Evolutionary conservation across 2,113 vertebrate species (phyloP), one percentile per base, ranked within the genome.

Genomic region (Calypte anna): DNA sequence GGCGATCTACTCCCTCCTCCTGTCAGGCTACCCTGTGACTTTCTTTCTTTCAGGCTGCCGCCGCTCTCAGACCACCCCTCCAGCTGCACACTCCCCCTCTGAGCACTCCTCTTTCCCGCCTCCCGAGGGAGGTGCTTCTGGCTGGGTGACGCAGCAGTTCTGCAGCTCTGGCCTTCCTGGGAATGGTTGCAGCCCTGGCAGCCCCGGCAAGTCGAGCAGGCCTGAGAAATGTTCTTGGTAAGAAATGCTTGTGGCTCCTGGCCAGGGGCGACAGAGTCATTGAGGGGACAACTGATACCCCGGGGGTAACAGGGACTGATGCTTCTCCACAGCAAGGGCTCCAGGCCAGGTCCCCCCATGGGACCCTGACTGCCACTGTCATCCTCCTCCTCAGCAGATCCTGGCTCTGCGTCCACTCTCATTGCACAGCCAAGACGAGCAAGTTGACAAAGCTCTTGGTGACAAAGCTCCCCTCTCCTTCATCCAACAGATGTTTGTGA

Each of bases 201-300:
- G 12, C 4, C 12, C 25, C 14, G 3, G 3, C 4, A 4, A 9
- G 30, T 1, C 31, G 14, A 2, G 6, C 0, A 1, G 0, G 3
- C 11, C 9, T 8, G 7, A 3, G 3, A 22, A 18, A 7, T 57
- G 8, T 50, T 78, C 57, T 9, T 1, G 79, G 88, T 90, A 83
- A 70, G 80, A 50, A 43, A 21, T 12, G 36, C 17, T 17, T 55
- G 31, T 0, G 6, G 9, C 43, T 76, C 16, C 55, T 14, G 62
- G n/a, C 31, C 5, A 1, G 25, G 8, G 9, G 14, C 27, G 10
- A 14, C 51, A 44, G 31, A 1, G 2, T 36, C 43, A 57, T 28
- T 4, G 14, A 30, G 68, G n/a, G 38, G 63, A 76, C n/a, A 30
- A 4, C 23, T 0, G 2, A 12, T 2, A 2, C 43, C 43, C 10